Percentiles rank a stretch among this genome's conserved stretches.
These are phyloP conservation scores for Xylocampa areola DNA, from an alignment of 2,888 invertebrate genomes.

Conservation along the genomic window DNA sequence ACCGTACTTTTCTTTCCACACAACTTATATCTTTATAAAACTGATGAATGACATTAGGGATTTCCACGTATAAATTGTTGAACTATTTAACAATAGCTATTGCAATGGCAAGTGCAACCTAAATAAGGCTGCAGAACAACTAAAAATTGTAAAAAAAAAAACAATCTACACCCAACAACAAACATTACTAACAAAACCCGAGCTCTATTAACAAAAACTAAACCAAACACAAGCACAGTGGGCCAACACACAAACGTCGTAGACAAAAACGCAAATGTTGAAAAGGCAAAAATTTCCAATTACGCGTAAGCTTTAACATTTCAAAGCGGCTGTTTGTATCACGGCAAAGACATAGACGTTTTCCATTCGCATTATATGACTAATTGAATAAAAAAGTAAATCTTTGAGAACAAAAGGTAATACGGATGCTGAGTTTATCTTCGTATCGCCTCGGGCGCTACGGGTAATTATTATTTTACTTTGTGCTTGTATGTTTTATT, in stretches of 20 bases:
- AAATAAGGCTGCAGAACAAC: too few species aligned
- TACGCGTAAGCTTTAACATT: constrained; percentile 65
- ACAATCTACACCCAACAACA: constrained; percentile 7
- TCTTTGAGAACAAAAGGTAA: constrained; percentile 73
- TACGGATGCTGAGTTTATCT: constrained; percentile 68
- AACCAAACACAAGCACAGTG: constrained; percentile 41
- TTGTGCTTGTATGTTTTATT: constrained; percentile 76
- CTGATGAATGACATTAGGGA: too few species aligned
- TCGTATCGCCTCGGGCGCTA: constrained; percentile 69
- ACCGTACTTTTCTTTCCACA: too few species aligned
- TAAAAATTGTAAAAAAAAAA: neutral
- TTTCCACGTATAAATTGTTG: too few species aligned
- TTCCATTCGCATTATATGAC: constrained; percentile 70
- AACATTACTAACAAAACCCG: constrained; percentile 17
- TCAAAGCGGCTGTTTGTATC: constrained; percentile 75
- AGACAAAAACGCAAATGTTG: constrained; percentile 53
- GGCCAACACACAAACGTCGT: constrained; percentile 34
- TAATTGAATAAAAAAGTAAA: constrained; percentile 80
- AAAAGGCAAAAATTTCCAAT: constrained; percentile 59
- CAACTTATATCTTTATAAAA: too few species aligned
- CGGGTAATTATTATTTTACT: constrained; percentile 84
- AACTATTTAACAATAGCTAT: too few species aligned
- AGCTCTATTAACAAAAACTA: constrained; percentile 32
- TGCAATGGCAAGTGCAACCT: too few species aligned
- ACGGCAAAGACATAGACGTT: constrained; percentile 65